Conservation (phyloP, 2,888 invertebrate species). For the Apotomis betuletana region DNA sequence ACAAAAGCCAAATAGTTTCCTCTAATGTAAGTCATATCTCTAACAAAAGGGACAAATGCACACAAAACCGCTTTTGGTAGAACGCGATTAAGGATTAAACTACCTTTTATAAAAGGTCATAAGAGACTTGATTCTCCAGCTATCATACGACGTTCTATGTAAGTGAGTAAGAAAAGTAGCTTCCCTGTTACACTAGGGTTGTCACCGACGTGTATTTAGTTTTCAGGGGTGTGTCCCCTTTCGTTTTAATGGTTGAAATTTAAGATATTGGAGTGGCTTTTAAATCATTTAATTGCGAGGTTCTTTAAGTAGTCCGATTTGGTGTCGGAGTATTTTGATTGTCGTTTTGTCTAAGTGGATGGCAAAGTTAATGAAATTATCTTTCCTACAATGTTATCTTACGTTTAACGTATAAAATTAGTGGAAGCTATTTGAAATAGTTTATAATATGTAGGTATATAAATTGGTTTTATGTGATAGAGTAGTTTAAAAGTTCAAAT, state of each 20-base stretch:
- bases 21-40: constrained; percentile 32
- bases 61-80: constrained; percentile 37
- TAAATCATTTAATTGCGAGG: constrained; percentile 23
- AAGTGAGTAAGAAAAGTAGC: constrained; percentile 16
- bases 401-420: neutral
- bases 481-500: no score
- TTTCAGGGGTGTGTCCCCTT: constrained; percentile 38
- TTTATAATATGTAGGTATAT: no score
- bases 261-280: constrained; percentile 32
- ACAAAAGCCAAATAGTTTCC: constrained; percentile 25
- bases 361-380: neutral
- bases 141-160: neutral
- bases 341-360: constrained; percentile 1
- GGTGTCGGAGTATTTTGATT: constrained; percentile 12
- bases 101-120: neutral
- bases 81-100: constrained; percentile 21
- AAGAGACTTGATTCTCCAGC: neutral
- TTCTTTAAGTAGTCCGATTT: constrained; percentile 16
- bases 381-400: neutral
- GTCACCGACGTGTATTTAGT: constrained; percentile 31
- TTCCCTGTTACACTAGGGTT: constrained; percentile 29
- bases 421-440: no score
- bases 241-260: constrained; percentile 34
- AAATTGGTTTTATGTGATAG: no score
- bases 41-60: constrained; percentile 26